A percentile compares a stretch with the other conserved stretches of the same genome.
phyloP scores from a whole-genome alignment of 2,113 vertebrate genomes.

The Coryphaenoides rupestris region DNA sequence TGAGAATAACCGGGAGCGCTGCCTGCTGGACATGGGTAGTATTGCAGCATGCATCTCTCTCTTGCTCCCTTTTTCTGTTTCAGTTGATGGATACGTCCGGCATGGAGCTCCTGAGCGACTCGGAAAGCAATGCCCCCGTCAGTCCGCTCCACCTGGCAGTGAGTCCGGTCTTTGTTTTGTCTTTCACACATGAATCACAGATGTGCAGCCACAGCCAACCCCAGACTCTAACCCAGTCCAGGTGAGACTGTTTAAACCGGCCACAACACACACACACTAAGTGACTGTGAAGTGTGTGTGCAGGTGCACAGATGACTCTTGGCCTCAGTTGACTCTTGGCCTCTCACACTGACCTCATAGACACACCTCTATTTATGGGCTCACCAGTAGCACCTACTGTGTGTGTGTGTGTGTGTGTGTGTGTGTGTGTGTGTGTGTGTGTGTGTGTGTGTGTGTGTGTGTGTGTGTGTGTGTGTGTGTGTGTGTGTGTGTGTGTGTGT shows the following conservation, averaged over 20 bases:
- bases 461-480: conserved; percentile 2
- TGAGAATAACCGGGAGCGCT: neutral
- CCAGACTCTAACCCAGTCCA: too few relatives aligned
- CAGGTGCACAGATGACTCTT: too few relatives aligned
- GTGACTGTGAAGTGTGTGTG: too few relatives aligned
- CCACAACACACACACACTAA: too few relatives aligned
- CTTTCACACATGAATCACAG: too few relatives aligned
- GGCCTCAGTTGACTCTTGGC: too few relatives aligned
- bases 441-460: neutral
- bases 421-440: neutral
- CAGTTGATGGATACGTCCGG: conserved; percentile 96
- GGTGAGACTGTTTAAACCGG: too few relatives aligned
- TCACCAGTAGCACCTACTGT: neutral
- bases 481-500: conserved; percentile 1
- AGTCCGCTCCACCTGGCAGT: conserved; percentile 95
- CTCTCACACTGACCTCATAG: too few relatives aligned
- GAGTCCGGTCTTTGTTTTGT: conserved; percentile 61
- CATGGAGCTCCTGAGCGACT: conserved; percentile 85
- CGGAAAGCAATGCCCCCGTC: conserved; percentile 84
- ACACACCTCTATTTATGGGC: too few relatives aligned
- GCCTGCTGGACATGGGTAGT: conserved; percentile 24
- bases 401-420: conserved; percentile 2
- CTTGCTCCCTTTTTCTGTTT: conserved; percentile 24
- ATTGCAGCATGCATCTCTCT: neutral
- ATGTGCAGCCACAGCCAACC: too few relatives aligned